Conservation (phyloP, 2,113 vertebrate species). For the Petroica traversi region DNA sequence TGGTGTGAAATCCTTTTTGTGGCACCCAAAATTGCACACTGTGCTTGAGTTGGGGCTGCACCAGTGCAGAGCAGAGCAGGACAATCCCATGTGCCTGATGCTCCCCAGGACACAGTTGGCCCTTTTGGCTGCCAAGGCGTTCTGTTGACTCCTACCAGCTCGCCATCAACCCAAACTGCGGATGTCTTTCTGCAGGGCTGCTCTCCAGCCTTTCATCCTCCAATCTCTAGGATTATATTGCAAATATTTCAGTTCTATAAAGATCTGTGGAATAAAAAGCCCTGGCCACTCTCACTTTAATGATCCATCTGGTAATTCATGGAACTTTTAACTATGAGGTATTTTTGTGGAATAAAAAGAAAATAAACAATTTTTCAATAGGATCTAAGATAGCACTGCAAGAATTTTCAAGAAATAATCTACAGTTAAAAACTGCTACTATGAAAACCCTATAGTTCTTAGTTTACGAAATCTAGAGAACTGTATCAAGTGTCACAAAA, state of each 20-base stretch:
- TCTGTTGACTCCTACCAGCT: not conserved
- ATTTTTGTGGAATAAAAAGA: not conserved
- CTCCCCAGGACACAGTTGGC: not conserved
- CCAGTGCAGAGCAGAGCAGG: accelerated
- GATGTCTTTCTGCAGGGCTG: not conserved
- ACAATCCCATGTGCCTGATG: not conserved
- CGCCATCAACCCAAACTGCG: not conserved
- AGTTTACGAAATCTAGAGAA: not conserved
- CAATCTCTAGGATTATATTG: not conserved
- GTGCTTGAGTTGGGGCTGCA: not conserved
- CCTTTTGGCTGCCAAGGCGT: not conserved
- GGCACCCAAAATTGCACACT: not conserved
- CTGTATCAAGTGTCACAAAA: not conserved
- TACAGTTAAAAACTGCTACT: not conserved
- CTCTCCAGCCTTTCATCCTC: not conserved
- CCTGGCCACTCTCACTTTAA: not conserved
- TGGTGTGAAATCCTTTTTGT: not conserved
- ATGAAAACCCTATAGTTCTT: not conserved
- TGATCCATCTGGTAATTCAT: not conserved
- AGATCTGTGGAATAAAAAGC: conserved; percentile 29
- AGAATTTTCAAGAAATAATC: conserved; percentile 13
- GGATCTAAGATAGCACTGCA: not conserved
- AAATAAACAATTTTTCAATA: not conserved
- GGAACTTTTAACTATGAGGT: not conserved
- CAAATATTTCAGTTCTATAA: not conserved